These are phyloP conservation scores for Mesocricetus auratus DNA, from an alignment of 2,113 vertebrate species.

Conservation along the genomic window DNA sequence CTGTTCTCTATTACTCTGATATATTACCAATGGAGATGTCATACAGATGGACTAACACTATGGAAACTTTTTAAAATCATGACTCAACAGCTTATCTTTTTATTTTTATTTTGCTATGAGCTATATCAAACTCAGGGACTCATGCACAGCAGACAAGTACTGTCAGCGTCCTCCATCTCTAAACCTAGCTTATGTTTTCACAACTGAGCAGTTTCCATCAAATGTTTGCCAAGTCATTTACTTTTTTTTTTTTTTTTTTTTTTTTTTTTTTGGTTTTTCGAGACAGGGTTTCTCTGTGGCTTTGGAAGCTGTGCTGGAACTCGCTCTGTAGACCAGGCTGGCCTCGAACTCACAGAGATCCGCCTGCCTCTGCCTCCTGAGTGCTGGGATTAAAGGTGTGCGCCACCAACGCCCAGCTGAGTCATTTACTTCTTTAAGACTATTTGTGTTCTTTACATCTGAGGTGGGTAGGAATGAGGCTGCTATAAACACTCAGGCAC, in stretches of 20 bases:
- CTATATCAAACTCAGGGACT: neutral
- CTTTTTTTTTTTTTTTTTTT: too few species aligned
- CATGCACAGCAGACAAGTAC: neutral
- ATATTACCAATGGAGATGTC: constrained; percentile 12
- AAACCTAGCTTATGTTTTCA: neutral
- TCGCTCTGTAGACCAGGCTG: too few species aligned
- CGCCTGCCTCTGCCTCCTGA: too few species aligned
- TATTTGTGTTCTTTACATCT: neutral
- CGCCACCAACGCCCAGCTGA: neutral
- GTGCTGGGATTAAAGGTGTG: too few species aligned
- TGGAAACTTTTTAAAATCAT: neutral
- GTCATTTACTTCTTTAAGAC: neutral
- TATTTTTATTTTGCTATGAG: neutral
- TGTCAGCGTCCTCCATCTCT: neutral
- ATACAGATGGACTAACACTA: neutral
- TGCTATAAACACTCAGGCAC: neutral
- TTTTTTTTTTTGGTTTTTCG: too few species aligned
- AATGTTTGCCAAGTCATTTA: too few species aligned
- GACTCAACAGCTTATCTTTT: neutral
- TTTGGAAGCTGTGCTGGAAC: too few species aligned
- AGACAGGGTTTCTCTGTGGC: too few species aligned
- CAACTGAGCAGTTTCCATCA: neutral
- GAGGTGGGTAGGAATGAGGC: neutral
- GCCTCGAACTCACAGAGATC: too few species aligned
- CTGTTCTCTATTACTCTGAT: constrained; percentile 5